These are phyloP conservation scores for Alcedo quadribrachys DNA, from an alignment of 2,797 vertebrate species.

Conservation along the genomic window DNA sequence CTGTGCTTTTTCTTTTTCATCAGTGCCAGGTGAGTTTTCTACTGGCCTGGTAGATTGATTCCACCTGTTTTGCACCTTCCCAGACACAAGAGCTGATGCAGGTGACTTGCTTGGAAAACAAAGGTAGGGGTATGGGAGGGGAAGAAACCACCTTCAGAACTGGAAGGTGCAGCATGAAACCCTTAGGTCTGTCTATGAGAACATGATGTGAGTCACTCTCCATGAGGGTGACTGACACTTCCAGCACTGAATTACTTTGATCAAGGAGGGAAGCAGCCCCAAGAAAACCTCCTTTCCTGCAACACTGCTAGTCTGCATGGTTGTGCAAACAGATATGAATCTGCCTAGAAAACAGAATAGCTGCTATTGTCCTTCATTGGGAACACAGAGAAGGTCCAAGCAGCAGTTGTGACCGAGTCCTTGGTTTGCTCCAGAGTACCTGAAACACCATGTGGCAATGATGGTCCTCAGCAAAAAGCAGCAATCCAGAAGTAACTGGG, in stretches of 20 bases:
- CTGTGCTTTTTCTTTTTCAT: not conserved
- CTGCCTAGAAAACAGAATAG: not conserved
- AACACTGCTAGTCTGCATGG: not conserved
- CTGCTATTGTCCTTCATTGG: not conserved
- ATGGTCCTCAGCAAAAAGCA: not conserved
- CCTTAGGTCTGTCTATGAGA: not conserved
- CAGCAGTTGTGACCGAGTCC: not conserved
- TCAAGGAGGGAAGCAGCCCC: not conserved
- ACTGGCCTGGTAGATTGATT: not conserved
- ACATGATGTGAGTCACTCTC: not conserved
- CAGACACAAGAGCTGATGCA: not conserved
- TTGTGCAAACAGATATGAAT: not conserved
- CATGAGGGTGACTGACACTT: not conserved
- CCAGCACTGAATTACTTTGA: not conserved
- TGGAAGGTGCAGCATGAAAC: not conserved
- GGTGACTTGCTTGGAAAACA: not conserved
- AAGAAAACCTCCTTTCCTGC: not conserved
- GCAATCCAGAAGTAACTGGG: not conserved
- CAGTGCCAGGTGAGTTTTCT: not conserved
- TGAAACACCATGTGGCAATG: rapidly evolving
- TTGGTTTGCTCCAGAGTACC: not conserved
- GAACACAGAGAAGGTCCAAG: not conserved
- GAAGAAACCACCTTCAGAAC: not conserved
- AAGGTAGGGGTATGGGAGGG: rapidly evolving
- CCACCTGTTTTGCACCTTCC: not conserved